phyloP scores from a whole-genome alignment of 2,797 vertebrate genomes.

The Bovichtus variegatus region DNA sequence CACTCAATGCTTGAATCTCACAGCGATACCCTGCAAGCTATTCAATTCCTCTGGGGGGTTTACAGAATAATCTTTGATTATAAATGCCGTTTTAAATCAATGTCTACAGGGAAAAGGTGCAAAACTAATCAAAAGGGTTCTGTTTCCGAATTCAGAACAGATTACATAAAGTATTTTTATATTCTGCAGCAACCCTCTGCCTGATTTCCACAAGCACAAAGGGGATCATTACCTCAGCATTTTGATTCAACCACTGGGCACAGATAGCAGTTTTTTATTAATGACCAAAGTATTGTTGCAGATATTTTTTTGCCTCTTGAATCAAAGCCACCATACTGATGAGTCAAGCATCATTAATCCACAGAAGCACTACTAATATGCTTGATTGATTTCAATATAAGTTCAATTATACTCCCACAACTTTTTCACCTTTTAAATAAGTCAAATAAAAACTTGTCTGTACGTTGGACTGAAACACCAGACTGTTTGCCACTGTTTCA shows the following conservation, averaged over 20 bases:
- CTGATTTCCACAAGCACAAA: constrained; percentile 76
- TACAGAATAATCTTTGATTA: constrained; percentile 78
- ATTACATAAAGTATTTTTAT: constrained; percentile 79
- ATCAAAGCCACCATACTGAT: constrained; percentile 25
- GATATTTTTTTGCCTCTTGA: constrained; percentile 15
- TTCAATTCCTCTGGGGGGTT: constrained; percentile 57
- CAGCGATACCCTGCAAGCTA: constrained; percentile 58
- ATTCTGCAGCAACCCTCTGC: constrained; percentile 67
- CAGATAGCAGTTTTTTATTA: constrained; percentile 55
- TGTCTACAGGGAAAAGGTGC: constrained; percentile 71
- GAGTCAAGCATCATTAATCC: constrained; percentile 24
- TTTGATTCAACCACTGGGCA: constrained; percentile 54
- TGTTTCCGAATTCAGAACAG: constrained; percentile 72
- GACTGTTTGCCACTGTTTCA: constrained; percentile 17
- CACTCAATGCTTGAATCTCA: constrained; percentile 52
- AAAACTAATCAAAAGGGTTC: constrained; percentile 78
- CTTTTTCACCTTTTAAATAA: not conserved
- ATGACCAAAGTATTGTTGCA: constrained; percentile 51
- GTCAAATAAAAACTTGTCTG: not conserved
- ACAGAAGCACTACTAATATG: not conserved
- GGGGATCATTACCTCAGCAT: constrained; percentile 61
- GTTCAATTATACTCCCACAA: not conserved
- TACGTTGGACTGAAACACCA: not conserved
- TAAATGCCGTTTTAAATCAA: constrained; percentile 66
- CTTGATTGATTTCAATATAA: constrained; percentile 8